phyloP scores from a whole-genome alignment of 2,113 vertebrate genomes.

The Baryphthengus martii region DNA sequence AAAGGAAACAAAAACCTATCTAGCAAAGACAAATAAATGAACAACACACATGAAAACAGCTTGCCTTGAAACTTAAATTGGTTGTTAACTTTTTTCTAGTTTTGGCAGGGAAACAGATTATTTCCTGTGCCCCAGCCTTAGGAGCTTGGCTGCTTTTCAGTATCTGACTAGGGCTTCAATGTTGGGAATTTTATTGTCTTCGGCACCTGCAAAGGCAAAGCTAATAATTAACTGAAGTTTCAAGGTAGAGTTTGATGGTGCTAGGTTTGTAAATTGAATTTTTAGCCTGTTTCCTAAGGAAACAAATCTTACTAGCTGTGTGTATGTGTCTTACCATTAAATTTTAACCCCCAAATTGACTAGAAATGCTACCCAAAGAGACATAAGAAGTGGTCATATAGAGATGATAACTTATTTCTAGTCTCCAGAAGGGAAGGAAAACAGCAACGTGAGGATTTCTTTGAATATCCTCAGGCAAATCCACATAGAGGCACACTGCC shows the following conservation, averaged over 20 bases:
- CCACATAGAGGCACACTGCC: not conserved
- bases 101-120: constrained; percentile 20
- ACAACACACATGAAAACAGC: not conserved
- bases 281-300: not conserved
- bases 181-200: constrained; percentile 14
- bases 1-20: not conserved
- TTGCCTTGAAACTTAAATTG: constrained; percentile 45
- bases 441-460: not conserved
- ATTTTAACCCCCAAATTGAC: not conserved
- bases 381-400: not conserved
- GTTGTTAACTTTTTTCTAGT: constrained; percentile 8
- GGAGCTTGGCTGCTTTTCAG: constrained; percentile 7
- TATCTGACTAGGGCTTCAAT: not conserved
- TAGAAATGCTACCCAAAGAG: not conserved
- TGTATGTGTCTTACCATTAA: not conserved
- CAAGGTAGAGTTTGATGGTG: not conserved
- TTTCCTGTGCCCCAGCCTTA: not conserved
- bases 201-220: constrained; percentile 6
- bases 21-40: constrained; percentile 15
- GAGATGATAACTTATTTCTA: not conserved
- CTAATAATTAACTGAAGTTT: not conserved
- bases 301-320: not conserved
- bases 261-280: not conserved
- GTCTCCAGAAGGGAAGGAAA: not conserved
- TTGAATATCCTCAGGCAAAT: not conserved